Percentiles rank a stretch among this genome's conserved stretches.
Evolutionary conservation across 2,797 vertebrate species (phyloP).

Genomic region (Lithobates pipiens): DNA sequence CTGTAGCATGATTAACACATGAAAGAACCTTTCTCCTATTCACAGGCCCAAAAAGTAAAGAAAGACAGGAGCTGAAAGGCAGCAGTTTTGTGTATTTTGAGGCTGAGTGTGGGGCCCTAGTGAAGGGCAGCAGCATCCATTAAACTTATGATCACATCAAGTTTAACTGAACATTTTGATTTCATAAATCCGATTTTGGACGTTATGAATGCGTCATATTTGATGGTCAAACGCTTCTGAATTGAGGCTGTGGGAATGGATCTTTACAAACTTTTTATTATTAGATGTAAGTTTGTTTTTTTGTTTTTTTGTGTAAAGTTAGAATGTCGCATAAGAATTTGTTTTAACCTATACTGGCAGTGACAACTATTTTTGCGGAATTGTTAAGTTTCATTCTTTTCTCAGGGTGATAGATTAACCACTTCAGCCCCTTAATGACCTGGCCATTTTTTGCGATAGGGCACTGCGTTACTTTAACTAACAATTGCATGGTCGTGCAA

Average conservation of each 20-base stretch:
- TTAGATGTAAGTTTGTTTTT: background rate
- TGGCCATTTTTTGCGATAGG: no score
- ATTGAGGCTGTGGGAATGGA: background rate
- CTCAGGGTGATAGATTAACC: no score
- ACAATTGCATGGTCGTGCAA: no score
- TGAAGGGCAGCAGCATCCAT: conserved; percentile 27
- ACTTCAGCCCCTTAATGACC: no score
- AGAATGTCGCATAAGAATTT: background rate
- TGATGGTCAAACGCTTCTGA: background rate
- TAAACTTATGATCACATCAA: conserved; percentile 18
- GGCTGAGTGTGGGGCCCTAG: conserved; percentile 49
- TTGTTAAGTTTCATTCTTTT: background rate
- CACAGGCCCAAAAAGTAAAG: conserved; percentile 80
- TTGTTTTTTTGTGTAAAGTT: background rate
- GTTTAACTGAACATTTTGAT: conserved; percentile 8
- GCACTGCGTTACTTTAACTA: no score
- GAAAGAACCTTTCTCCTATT: conserved; percentile 79
- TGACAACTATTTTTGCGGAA: background rate
- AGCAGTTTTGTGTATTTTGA: conserved; percentile 55
- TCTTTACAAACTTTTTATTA: background rate
- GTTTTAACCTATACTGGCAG: background rate
- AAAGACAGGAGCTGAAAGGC: conserved; percentile 73
- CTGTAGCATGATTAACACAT: conserved; percentile 79
- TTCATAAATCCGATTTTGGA: background rate
- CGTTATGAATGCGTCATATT: background rate